Evolutionary conservation across 1,140 invertebrate species (phyloP).

Genomic region (Calephelis nemesis): DNA sequence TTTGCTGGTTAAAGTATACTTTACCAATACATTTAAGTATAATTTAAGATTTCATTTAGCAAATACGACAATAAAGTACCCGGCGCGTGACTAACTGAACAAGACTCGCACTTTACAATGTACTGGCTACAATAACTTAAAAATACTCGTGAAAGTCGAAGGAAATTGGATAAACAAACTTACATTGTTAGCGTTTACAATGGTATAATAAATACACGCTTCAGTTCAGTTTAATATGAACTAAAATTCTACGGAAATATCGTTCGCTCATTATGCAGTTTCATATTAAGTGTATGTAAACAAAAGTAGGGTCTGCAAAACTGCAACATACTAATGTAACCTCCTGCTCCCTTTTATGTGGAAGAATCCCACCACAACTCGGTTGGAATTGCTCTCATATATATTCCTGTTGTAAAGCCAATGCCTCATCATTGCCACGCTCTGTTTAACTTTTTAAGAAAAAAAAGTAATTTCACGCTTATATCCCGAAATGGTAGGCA

Average conservation of each 20-base stretch:
- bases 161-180: slow-evolving; percentile 27
- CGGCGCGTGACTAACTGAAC: slow-evolving; percentile 22
- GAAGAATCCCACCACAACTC: no score
- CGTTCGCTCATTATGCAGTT: background rate
- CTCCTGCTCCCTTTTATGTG: no score
- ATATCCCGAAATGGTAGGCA: no score
- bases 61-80: slow-evolving; percentile 23
- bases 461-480: no score
- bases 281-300: slow-evolving; percentile 15
- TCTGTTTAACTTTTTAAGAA: no score
- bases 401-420: no score
- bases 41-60: slow-evolving; percentile 25
- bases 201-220: slow-evolving; percentile 24
- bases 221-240: slow-evolving; percentile 21
- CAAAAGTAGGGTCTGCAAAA: background rate
- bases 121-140: slow-evolving; percentile 22
- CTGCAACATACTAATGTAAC: no score
- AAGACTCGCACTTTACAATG: slow-evolving; percentile 19
- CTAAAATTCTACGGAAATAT: slow-evolving; percentile 15
- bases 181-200: slow-evolving; percentile 25
- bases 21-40: slow-evolving; percentile 19
- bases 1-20: no score
- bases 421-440: no score
- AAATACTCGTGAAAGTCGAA: slow-evolving; percentile 21
- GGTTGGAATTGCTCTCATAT: no score